A percentile compares a stretch with the other conserved stretches of the same genome.
These are phyloP conservation scores for Myocastor coypus DNA, from an alignment of 2,113 vertebrate species.

Conservation along the genomic window DNA sequence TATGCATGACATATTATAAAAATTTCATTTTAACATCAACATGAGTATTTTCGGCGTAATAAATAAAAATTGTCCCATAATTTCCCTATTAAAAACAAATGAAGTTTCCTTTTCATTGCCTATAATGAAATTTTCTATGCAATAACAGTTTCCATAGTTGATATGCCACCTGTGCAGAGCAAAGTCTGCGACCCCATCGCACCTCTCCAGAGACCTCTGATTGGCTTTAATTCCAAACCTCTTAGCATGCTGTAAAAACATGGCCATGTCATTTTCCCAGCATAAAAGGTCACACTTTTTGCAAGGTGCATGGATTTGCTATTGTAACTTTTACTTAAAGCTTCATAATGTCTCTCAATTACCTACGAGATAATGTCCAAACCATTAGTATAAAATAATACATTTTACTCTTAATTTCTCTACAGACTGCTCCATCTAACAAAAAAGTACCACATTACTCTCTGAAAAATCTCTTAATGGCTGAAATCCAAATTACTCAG, in stretches of 20 bases:
- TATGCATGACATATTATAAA: neutral
- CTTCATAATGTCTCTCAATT: neutral
- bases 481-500: constrained; percentile 42
- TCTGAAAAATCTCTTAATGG: constrained; percentile 38
- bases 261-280: neutral
- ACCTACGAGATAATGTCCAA: neutral
- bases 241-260: neutral
- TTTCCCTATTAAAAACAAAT: neutral
- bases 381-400: neutral
- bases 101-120: neutral
- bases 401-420: neutral
- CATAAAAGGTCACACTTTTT: neutral
- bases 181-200: neutral
- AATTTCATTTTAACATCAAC: neutral
- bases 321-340: neutral
- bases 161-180: neutral
- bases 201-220: neutral
- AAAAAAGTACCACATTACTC: neutral
- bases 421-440: neutral
- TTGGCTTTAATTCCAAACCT: neutral
- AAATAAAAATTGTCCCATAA: neutral
- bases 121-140: constrained; percentile 5
- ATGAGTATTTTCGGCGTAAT: neutral
- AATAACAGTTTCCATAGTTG: constrained; percentile 27
- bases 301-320: neutral